Percentiles rank a stretch among this genome's conserved stretches.
Evolutionary conservation across 2,888 invertebrate species (phyloP).

Genomic region (Pantelozetes paolii): DNA sequence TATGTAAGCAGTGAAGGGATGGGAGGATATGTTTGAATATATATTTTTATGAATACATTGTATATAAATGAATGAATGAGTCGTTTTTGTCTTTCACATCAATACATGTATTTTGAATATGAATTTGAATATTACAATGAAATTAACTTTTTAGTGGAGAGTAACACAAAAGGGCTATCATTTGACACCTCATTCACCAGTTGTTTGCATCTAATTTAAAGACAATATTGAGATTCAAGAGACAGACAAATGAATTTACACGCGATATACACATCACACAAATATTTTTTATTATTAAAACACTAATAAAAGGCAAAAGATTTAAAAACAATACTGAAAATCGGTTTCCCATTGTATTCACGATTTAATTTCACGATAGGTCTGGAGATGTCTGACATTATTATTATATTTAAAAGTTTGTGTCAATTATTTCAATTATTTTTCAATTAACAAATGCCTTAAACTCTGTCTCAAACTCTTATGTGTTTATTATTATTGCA

Average conservation of each 20-base stretch:
- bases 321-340: not conserved
- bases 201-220: conserved; percentile 25
- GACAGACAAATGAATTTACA: conserved; percentile 7
- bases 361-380: not conserved
- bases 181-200: conserved; percentile 28
- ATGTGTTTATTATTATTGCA: not conserved
- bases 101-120: not conserved
- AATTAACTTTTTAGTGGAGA: conserved; percentile 29
- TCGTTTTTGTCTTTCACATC: conserved; percentile 5
- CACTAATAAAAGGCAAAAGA: conserved; percentile 2
- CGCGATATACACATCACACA: conserved; percentile 35
- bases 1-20: not conserved
- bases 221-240: not conserved
- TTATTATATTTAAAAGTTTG: conserved; percentile 1
- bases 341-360: not conserved
- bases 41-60: not conserved
- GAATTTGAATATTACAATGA: not conserved
- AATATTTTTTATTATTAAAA: not conserved
- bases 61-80: not conserved
- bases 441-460: conserved; percentile 6
- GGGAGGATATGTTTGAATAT: conserved; percentile 22
- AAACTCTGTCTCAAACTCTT: not conserved
- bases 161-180: not conserved
- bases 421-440: conserved; percentile 5
- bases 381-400: conserved; percentile 8